These are phyloP conservation scores for Dunckerocampus dactyliophorus DNA, from an alignment of 2,113 vertebrate genomes.

Conservation along the genomic window DNA sequence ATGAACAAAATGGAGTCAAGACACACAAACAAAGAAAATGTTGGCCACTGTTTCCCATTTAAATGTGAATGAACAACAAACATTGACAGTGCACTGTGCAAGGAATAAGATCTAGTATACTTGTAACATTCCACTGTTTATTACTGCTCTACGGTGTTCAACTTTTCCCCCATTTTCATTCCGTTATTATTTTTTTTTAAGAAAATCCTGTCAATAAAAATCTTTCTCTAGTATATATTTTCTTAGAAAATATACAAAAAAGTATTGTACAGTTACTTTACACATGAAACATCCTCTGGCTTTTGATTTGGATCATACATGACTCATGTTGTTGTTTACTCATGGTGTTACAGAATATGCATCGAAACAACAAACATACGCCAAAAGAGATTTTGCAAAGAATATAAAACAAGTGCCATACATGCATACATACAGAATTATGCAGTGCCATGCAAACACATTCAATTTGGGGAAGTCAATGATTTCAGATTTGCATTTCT, in stretches of 20 bases:
- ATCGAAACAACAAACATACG: slow-evolving; percentile 58
- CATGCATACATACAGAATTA: slow-evolving; percentile 76
- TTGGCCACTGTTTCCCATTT: slow-evolving; percentile 39
- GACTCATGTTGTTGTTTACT: slow-evolving; percentile 56
- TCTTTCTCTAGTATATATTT: slow-evolving; percentile 57
- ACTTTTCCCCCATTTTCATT: slow-evolving; percentile 54
- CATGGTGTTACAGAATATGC: slow-evolving; percentile 66
- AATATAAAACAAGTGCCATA: slow-evolving; percentile 60
- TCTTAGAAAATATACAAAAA: slow-evolving; percentile 76
- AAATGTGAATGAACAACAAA: slow-evolving; percentile 45
- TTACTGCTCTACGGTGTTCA: slow-evolving; percentile 69
- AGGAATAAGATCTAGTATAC: slow-evolving; percentile 61
- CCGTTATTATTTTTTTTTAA: slow-evolving; percentile 37
- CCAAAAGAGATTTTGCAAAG: slow-evolving; percentile 46
- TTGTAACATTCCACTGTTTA: slow-evolving; percentile 70
- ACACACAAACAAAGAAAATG: slow-evolving; percentile 37
- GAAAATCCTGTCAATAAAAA: slow-evolving; percentile 69
- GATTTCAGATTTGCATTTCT: slow-evolving; percentile 62
- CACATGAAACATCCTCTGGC: slow-evolving; percentile 63
- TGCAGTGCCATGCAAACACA: slow-evolving; percentile 76
- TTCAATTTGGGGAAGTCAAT: slow-evolving; percentile 67
- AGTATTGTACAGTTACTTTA: slow-evolving; percentile 71
- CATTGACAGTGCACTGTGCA: slow-evolving; percentile 55
- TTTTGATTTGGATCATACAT: slow-evolving; percentile 57
- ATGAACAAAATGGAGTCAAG: slow-evolving; percentile 22